Percentiles rank a stretch among this genome's conserved stretches.
phyloP scores from a whole-genome alignment of 2,797 vertebrate species.

The Lithobates sylvaticus region DNA sequence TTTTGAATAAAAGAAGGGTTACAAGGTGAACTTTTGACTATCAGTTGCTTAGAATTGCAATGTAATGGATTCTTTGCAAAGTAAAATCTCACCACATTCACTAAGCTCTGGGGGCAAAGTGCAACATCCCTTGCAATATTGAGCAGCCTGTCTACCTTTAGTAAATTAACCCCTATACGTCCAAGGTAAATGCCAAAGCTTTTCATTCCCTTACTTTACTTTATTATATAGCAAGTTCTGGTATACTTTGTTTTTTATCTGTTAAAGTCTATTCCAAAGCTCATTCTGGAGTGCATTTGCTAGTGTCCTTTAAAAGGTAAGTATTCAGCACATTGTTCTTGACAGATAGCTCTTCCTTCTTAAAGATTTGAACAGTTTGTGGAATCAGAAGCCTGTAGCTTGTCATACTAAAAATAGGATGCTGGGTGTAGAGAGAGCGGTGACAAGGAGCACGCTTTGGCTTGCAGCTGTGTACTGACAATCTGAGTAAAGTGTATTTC shows the following conservation, averaged over 20 bases:
- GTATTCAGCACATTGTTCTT: background rate
- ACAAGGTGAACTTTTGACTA: too few species aligned
- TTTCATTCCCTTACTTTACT: too few species aligned
- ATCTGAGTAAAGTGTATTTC: constrained; percentile 43
- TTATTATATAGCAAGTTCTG: background rate
- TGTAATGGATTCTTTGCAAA: too few species aligned
- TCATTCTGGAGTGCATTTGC: background rate
- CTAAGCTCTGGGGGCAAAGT: too few species aligned
- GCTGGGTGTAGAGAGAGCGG: background rate
- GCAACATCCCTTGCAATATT: too few species aligned
- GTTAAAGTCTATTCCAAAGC: background rate
- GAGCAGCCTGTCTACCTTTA: too few species aligned
- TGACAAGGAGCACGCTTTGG: constrained; percentile 22
- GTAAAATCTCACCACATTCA: too few species aligned
- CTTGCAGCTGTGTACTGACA: constrained; percentile 37
- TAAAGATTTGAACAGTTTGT: background rate
- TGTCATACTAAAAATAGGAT: constrained; percentile 24
- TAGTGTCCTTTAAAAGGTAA: background rate
- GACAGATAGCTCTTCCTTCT: background rate
- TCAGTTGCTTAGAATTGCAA: too few species aligned
- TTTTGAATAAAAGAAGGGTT: too few species aligned
- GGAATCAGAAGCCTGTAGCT: constrained; percentile 11
- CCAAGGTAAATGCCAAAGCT: too few species aligned
- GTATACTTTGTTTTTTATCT: background rate
- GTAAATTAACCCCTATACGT: too few species aligned